Conservation (phyloP, 2,888 invertebrate genomes). For the Drosophila barbarae region DNA sequence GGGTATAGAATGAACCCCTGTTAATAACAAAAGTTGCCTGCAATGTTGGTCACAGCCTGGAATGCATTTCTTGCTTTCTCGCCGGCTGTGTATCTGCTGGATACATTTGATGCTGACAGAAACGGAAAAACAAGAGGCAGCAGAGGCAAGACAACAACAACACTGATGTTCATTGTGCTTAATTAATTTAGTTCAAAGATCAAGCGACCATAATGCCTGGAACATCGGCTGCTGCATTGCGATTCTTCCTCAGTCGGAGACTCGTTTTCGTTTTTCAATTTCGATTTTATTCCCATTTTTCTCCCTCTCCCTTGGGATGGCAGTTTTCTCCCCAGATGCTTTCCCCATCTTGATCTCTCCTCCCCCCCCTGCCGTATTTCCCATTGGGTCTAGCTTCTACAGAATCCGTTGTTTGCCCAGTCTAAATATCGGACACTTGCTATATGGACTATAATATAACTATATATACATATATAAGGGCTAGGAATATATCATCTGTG, state of each 20-base stretch:
- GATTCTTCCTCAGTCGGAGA: constrained; percentile 44
- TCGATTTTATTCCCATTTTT: constrained; percentile 4
- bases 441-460: neutral
- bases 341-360: constrained; percentile 11
- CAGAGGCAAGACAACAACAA: constrained; percentile 55
- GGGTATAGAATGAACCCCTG: neutral
- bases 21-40: neutral
- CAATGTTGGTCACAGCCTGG: constrained; percentile 32
- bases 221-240: constrained; percentile 49
- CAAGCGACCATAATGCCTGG: constrained; percentile 69
- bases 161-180: constrained; percentile 79
- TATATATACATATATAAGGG: neutral
- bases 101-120: constrained; percentile 38
- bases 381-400: constrained; percentile 16
- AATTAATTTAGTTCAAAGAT: constrained; percentile 80
- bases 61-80: constrained; percentile 38
- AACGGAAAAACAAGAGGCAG: constrained; percentile 16
- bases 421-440: constrained; percentile 32
- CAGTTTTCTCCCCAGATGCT: constrained; percentile 9
- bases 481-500: neutral
- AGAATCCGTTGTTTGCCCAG: constrained; percentile 14
- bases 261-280: constrained; percentile 12
- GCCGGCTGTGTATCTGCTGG: constrained; percentile 38
- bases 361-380: neutral
- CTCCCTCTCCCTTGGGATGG: neutral